These are phyloP conservation scores for Ephydatia muelleri DNA, from an alignment of 37 sponge, comb jelly and placozoan genomes.

Conservation along the genomic window DNA sequence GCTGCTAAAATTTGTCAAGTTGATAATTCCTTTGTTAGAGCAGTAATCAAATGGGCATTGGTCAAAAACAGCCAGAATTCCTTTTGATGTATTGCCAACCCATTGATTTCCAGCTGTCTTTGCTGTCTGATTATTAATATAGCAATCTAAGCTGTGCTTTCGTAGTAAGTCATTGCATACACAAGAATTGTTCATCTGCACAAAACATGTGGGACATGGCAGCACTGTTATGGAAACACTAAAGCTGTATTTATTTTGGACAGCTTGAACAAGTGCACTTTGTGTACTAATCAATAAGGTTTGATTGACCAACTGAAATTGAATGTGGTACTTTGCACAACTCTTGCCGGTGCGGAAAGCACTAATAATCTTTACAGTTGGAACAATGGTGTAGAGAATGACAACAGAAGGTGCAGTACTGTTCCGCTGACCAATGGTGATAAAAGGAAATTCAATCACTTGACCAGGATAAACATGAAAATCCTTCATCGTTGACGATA, in stretches of 20 bases:
- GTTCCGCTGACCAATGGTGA: slow-evolving; percentile 1
- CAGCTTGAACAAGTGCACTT: not conserved
- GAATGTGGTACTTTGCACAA: not conserved
- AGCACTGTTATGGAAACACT: not conserved
- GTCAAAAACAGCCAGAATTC: not conserved
- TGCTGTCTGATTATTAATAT: not conserved
- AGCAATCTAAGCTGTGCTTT: not conserved
- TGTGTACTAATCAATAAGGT: not conserved
- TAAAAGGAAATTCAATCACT: not conserved
- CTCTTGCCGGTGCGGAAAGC: not conserved
- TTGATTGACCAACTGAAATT: not conserved
- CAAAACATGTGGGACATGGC: slow-evolving; percentile 21
- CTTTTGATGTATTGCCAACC: not conserved
- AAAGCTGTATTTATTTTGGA: not conserved
- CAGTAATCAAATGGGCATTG: slow-evolving; percentile 35
- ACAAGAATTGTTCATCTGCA: not conserved
- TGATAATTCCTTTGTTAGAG: not conserved
- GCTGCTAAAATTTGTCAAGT: not conserved
- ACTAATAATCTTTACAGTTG: not conserved
- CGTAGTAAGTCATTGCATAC: not conserved
- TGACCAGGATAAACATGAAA: slow-evolving; percentile 6
- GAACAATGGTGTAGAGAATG: not conserved
- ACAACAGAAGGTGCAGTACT: slow-evolving; percentile 2
- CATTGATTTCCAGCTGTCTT: not conserved
- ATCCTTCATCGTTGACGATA: not conserved